Base-by-base conservation (phyloP, 2,888 invertebrate species). In the Lamproptera curius region DNA sequence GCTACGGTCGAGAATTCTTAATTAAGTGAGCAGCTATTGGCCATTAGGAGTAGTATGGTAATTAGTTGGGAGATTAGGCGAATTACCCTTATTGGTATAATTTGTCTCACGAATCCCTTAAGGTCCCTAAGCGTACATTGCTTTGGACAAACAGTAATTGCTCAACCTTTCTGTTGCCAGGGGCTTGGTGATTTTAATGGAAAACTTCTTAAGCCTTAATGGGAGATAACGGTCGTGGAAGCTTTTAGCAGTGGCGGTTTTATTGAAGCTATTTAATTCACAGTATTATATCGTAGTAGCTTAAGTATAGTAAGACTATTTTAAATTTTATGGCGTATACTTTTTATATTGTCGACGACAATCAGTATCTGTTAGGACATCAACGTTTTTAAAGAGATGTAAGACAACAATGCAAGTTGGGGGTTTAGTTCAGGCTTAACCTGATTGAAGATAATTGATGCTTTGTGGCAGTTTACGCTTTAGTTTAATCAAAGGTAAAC, bases 31-130 rank as follows among this genome's bases (percentile, higher is more conserved):
- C 4, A 28, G 10, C 17, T 20, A 1, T 20, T 15, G 28, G 5
- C 42, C 31, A 47, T 33, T 15, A 13, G 39, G 23, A 36, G 28
- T 31, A 14, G 40, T 36, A 44, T 23, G 33, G 40, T 50, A 44
- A 50, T 50, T 50, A 50, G n/a, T 15, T 16, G 16, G 43, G 35
- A 40, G 49, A 50, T 50, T 44, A 50, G 28, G 36, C 41, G 41
- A 40, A 50, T 50, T 44, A 36, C 40, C 49, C 40, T 40, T 49
- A 49, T 44, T 49, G 34, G 35, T 17, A 39, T 49, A 39, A 40
- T 49, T 40, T 43, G 39, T 43, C 39, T 43, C 26, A 11, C 43
- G 14, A 49, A 43, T 49, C 43, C 49, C 40, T 43, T 20, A 35
- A 40, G 20, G 26, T 16, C 39, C 43, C 49, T 15, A 14, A 23